Evolutionary conservation across 2,888 invertebrate genomes (phyloP).

Genomic region (Temnothorax unifasciatus): DNA sequence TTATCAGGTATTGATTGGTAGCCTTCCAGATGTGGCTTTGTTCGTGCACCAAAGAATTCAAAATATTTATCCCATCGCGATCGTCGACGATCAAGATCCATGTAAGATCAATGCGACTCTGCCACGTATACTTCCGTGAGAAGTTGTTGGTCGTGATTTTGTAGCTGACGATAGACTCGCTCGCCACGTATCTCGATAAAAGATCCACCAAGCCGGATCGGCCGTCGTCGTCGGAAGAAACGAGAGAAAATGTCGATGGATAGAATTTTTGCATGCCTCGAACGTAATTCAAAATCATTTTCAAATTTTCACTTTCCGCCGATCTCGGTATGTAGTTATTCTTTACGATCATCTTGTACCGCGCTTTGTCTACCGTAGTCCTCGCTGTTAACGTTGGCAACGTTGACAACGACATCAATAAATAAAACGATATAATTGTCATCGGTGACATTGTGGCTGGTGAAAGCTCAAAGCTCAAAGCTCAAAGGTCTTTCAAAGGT

Average conservation of each 20-base stretch:
- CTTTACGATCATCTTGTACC: neutral
- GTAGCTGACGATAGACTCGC: conserved; percentile 58
- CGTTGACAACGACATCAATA: neutral
- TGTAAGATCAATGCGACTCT: conserved; percentile 55
- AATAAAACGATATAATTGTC: neutral
- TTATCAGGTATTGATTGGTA: conserved; percentile 67
- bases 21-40: conserved; percentile 67
- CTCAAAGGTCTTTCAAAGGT: neutral
- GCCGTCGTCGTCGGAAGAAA: conserved; percentile 46
- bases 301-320: conserved; percentile 61
- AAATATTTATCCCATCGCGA: conserved; percentile 7
- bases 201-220: conserved; percentile 49
- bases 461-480: too few species aligned
- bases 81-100: conserved; percentile 72
- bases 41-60: conserved; percentile 59
- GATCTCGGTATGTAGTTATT: neutral
- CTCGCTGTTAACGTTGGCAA: neutral
- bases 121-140: conserved; percentile 22
- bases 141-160: conserved; percentile 55
- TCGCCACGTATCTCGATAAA: conserved; percentile 50
- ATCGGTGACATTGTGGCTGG: neutral
- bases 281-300: conserved; percentile 64
- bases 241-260: conserved; percentile 66
- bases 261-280: conserved; percentile 64
- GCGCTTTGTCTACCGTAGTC: neutral